Percentiles rank a stretch among this genome's conserved stretches.
Evolutionary conservation across 2,113 vertebrate species (phyloP).

Genomic region (Poecile atricapillus): DNA sequence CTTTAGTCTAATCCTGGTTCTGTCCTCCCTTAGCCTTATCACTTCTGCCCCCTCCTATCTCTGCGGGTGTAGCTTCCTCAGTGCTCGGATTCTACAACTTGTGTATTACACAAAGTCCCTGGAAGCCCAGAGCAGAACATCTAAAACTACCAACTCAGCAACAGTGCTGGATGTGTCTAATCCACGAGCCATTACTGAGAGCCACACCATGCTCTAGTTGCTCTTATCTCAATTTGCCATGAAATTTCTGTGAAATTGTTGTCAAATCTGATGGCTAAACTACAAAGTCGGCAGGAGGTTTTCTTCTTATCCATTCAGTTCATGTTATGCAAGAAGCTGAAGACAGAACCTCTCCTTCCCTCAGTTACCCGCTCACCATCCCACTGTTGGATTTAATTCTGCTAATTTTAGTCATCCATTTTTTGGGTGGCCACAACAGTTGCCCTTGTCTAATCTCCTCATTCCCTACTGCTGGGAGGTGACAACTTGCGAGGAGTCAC

Average conservation of each 20-base stretch:
- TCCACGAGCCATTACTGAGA: background rate
- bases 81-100: background rate
- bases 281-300: background rate
- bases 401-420: rapidly evolving
- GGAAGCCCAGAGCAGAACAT: background rate
- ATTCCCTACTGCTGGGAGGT: background rate
- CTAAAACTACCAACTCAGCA: background rate
- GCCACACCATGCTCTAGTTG: background rate
- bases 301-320: background rate
- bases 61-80: background rate
- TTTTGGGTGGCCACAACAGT: background rate
- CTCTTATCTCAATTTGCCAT: background rate
- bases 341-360: background rate
- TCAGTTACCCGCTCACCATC: background rate
- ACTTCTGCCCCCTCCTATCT: background rate
- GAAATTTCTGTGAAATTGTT: background rate
- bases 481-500: background rate
- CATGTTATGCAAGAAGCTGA: background rate
- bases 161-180: background rate
- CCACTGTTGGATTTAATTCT: background rate
- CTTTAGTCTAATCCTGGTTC: background rate
- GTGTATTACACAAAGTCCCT: background rate
- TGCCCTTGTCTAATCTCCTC: background rate
- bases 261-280: background rate
- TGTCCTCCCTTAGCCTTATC: background rate